Evolutionary conservation across 2,797 vertebrate species (phyloP), one percentile per base, ranked within the genome.

Genomic region (Tapera naevia): DNA sequence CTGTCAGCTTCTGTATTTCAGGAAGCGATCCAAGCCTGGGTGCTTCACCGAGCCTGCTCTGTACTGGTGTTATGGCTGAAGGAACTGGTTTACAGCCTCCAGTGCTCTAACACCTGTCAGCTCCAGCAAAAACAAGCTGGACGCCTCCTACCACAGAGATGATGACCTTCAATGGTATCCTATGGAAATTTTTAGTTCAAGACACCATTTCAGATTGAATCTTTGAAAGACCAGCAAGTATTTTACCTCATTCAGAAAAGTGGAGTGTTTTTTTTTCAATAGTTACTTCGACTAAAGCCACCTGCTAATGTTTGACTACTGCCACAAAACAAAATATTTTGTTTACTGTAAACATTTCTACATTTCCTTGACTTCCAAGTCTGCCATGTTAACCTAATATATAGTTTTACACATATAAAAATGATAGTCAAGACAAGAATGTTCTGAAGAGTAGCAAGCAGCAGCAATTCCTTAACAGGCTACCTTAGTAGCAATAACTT

Each of bases 41-140:
- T 30, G n/a, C 19, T 76, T 56, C 64, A 80, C 33, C 0, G 3
- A 43, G 64, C 35, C 56, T 89, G 48, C 19, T 11, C 33, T 1
- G 1, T 14, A 80, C 56, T 33, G 8, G 46, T 17, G 33, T 28
- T 87, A 15, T 61, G 66, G 66, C 39, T 73, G 67, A 76, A 61
- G 45, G 37, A 96, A 92, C 25, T 67, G 64, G 67, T 92, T 93
- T 82, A 74, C 27, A 91, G 74, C 60, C 24, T 66, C 62, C 64
- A 32, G 41, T 33, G 25, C 10, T 64, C 13, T 53, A 75, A 75
- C 17, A 45, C 25, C 70, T 32, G 8, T 16, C 5, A 5, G 46
- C 30, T 19, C 35, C 83, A 86, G 43, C 14, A 69, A 73, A n/a
- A 78, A 66, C 43, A 17, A 71, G 62, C 9, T 21, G 30, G 50